Base-by-base conservation (phyloP, 2,113 vertebrate genomes). In the Ophiodon elongatus region DNA sequence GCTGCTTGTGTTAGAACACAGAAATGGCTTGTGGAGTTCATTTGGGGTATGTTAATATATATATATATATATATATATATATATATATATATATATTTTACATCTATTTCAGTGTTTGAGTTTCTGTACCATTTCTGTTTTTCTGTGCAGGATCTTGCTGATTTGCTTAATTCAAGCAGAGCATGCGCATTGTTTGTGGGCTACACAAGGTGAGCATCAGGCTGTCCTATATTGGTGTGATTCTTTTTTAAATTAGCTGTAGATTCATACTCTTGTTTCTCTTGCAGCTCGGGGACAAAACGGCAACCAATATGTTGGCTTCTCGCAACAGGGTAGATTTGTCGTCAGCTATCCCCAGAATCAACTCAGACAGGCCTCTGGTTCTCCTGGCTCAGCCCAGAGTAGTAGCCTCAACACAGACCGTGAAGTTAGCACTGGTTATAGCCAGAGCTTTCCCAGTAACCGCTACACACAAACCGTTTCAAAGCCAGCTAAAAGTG, bases 21-120 rank as follows among this genome's bases (percentile, higher is more conserved):
- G 80, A 71, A 23, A 92, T 93, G 92, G 68, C 66, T 90, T 73
- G 82, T 90, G 92, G 91, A 81, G 79, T 89, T 92, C 17, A 83
- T 93, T 85, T 90, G 92, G 86, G 85, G 93, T 94, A 29, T 54
- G 85, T 78, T 56, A n/a, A n/a, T n/a, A n/a, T n/a, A n/a, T n/a
- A n/a, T n/a, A n/a, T n/a, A n/a, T n/a, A n/a, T n/a, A n/a, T n/a
- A n/a, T n/a, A n/a, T n/a, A n/a, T n/a, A n/a, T n/a, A n/a, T n/a
- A n/a, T n/a, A n/a, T n/a, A n/a, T n/a, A n/a, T n/a, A n/a, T n/a
- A n/a, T 4, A n/a, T n/a, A n/a, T 19, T 70, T 57, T 35, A n/a
- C n/a, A n/a, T n/a, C n/a, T n/a, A n/a, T 62, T 23, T 21, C 0
- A 6, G 31, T 19, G 2, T 2, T 50, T 10, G 1, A 21, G n/a